Conservation (phyloP, 1,140 invertebrate species). For the Lucilia sericata region DNA sequence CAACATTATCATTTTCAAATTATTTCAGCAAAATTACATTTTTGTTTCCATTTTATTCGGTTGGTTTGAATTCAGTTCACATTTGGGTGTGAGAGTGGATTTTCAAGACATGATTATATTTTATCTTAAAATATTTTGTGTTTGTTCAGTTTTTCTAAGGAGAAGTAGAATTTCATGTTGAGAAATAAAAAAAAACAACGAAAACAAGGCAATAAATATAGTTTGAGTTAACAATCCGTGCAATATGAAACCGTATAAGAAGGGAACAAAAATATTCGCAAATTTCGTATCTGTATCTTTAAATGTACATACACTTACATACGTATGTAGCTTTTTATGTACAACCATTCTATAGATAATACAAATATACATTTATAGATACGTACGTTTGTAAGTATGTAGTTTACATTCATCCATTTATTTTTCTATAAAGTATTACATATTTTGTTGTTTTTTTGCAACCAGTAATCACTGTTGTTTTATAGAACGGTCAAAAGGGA, state of each 20-base stretch:
- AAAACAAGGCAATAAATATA: conserved; percentile 40
- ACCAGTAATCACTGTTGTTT: conserved; percentile 29
- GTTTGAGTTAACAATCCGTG: conserved; percentile 45
- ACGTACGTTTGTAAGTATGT: neutral
- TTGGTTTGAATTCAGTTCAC: neutral
- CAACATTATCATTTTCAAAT: conserved; percentile 30
- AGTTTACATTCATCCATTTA: neutral
- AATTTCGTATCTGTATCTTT: too few species aligned
- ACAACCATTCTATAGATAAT: too few species aligned
- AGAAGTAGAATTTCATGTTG: conserved; percentile 41
- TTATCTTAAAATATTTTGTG: neutral
- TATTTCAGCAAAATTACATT: neutral
- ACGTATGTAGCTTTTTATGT: too few species aligned
- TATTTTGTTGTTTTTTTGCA: neutral
- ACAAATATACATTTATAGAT: neutral
- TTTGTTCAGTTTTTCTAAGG: neutral
- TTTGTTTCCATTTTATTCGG: neutral
- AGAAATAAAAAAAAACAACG: neutral
- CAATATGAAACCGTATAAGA: neutral
- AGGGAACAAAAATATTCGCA: too few species aligned
- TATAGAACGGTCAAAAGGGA: conserved; percentile 22
- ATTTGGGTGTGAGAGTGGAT: neutral
- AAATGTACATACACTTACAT: too few species aligned
- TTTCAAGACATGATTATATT: neutral
- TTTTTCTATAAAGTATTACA: neutral